A percentile compares a stretch with the other conserved stretches of the same genome.
phyloP scores from a whole-genome alignment of 1,140 invertebrate species.

The Pseudoatta argentina region DNA sequence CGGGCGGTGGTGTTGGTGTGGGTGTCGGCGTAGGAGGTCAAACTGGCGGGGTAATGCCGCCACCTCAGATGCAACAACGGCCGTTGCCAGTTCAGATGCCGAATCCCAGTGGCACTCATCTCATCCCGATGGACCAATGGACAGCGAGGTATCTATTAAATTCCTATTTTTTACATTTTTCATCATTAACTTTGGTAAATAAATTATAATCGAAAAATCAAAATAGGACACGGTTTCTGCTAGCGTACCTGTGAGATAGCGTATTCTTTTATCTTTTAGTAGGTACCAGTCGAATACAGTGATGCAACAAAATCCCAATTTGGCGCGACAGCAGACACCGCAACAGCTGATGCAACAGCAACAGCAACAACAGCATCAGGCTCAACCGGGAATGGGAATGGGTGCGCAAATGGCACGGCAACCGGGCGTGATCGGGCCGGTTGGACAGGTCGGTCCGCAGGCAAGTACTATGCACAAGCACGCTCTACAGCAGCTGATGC shows the following conservation, averaged over 20 bases:
- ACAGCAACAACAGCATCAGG: slow-evolving; percentile 85
- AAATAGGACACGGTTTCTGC: too few relatives aligned
- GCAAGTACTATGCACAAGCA: slow-evolving; percentile 89
- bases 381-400: slow-evolving; percentile 84
- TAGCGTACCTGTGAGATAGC: too few relatives aligned
- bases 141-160: slow-evolving; percentile 85
- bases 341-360: slow-evolving; percentile 85
- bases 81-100: slow-evolving; percentile 85
- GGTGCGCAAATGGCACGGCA: slow-evolving; percentile 84
- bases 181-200: neutral
- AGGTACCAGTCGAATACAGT: slow-evolving; percentile 82
- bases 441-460: slow-evolving; percentile 83
- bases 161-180: neutral
- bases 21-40: slow-evolving; percentile 85
- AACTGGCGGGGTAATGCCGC: slow-evolving; percentile 88
- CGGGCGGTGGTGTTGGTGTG: slow-evolving; percentile 84
- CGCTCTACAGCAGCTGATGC: slow-evolving; percentile 95
- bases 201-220: neutral
- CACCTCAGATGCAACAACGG: slow-evolving; percentile 89
- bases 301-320: slow-evolving; percentile 84
- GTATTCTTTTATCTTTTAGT: slow-evolving; percentile 19
- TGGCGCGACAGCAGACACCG: slow-evolving; percentile 84
- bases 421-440: slow-evolving; percentile 84
- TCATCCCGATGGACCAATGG: slow-evolving; percentile 91
- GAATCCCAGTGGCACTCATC: slow-evolving; percentile 84